Evolutionary conservation across 2,797 vertebrate genomes (phyloP).

Genomic region (Spinus pinus): DNA sequence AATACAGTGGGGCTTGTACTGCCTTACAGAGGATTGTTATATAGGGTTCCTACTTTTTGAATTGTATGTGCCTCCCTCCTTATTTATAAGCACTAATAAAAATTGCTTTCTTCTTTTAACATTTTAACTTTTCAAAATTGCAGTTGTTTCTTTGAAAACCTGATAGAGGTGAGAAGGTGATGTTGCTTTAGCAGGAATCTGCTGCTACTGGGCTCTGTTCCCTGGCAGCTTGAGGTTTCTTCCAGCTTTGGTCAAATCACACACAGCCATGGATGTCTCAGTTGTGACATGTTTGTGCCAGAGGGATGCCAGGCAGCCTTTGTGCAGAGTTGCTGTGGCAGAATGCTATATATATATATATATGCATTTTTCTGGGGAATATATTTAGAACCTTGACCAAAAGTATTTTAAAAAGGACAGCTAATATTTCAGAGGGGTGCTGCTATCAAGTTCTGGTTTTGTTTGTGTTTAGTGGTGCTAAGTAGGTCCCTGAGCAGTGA

Average conservation of each 20-base stretch:
- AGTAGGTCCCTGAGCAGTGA: not conserved
- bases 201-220: not conserved
- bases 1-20: not conserved
- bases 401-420: not conserved
- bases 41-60: not conserved
- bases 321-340: not conserved
- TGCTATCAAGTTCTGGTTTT: not conserved
- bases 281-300: slow-evolving; percentile 43
- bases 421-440: not conserved
- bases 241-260: not conserved
- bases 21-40: not conserved
- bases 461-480: not conserved
- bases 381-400: slow-evolving; percentile 24
- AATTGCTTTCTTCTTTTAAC: not conserved
- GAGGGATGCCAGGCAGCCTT: not conserved
- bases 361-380: not conserved
- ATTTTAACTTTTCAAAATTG: not conserved
- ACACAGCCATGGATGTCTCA: not conserved
- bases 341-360: not conserved
- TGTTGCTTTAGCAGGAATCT: not conserved
- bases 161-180: not conserved
- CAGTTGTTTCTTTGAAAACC: not conserved
- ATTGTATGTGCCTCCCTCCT: not conserved
- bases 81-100: not conserved
- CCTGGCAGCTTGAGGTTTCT: not conserved